Conservation (phyloP, 2,113 vertebrate genomes). For the Mastomys natalensis region DNA sequence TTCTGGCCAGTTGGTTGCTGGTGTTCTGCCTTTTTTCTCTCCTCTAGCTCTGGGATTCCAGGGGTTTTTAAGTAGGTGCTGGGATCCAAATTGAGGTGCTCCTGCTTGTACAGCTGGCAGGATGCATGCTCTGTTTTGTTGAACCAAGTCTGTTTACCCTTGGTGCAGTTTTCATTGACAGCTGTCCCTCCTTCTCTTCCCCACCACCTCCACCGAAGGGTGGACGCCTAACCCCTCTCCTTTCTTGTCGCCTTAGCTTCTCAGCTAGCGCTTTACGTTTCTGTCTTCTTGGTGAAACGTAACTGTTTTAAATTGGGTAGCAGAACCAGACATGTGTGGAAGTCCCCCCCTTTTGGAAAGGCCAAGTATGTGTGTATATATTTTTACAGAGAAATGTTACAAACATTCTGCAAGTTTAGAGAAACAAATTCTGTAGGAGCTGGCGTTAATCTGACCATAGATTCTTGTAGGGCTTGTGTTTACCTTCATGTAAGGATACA, state of each 20-base stretch:
- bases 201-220: not conserved
- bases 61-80: not conserved
- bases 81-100: not conserved
- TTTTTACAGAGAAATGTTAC: not conserved
- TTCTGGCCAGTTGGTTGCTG: not conserved
- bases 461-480: not conserved
- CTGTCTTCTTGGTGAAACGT: not conserved
- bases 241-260: not conserved
- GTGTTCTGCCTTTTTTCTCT: too few relatives aligned
- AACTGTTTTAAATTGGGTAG: not conserved
- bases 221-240: too few relatives aligned
- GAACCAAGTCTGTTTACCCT: not conserved
- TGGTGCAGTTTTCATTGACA: not conserved
- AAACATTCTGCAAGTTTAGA: not conserved
- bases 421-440: not conserved
- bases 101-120: too few relatives aligned
- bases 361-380: not conserved
- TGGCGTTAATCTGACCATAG: not conserved
- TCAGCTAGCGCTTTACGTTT: not conserved
- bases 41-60: not conserved
- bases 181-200: not conserved
- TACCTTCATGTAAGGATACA: not conserved
- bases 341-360: slow-evolving; percentile 9
- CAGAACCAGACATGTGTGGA: not conserved
- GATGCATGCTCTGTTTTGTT: not conserved